Evolutionary conservation across 2,113 vertebrate genomes (phyloP), one percentile per base, ranked within the genome.

Genomic region (Andinoacara biseriatus): DNA sequence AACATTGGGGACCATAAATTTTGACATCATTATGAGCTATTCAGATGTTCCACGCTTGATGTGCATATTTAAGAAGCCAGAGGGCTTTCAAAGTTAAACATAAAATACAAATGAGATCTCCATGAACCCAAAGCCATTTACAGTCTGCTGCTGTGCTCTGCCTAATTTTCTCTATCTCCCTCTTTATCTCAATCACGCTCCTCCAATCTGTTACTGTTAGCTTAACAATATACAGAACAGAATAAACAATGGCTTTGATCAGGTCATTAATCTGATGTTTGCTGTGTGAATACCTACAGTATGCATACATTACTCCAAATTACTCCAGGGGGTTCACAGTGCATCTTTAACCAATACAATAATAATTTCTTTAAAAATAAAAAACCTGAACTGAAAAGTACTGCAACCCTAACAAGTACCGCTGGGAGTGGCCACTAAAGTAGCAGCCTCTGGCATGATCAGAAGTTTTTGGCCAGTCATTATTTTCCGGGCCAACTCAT

Each of bases 41-140:
- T 90, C 63, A 89, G 74, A 91, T 86, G 91, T 77, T 86, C 72
- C 35, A 54, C 0, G 31, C 72, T 79, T 74, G 78, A 89, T 80
- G 74, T 89, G 81, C 76, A 67, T 74, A 89, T 89, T 90, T 88
- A n/a, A 86, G 59, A 83, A 90, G 59, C 81, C 80, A 88, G 81
- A 88, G 80, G 89, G 69, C 88, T 86, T 87, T 92, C 85, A 92
- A 87, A 90, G 85, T 85, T 65, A 29, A 87, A 84, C 89, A 91
- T 89, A 87, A 93, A 92, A 91, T 83, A 91, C 86, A 89, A 91
- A 93, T 87, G 78, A 93, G 88, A 69, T 84, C 82, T 87, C 92
- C 91, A 90, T 91, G 90, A 90, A 92, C 58, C 76, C 43, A 67
- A 82, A 85, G 89, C 91, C 76, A 91, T 92, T 92, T 83, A 86